These are phyloP conservation scores for Poecile montanus DNA, from an alignment of 2,797 vertebrate species.

Conservation along the genomic window DNA sequence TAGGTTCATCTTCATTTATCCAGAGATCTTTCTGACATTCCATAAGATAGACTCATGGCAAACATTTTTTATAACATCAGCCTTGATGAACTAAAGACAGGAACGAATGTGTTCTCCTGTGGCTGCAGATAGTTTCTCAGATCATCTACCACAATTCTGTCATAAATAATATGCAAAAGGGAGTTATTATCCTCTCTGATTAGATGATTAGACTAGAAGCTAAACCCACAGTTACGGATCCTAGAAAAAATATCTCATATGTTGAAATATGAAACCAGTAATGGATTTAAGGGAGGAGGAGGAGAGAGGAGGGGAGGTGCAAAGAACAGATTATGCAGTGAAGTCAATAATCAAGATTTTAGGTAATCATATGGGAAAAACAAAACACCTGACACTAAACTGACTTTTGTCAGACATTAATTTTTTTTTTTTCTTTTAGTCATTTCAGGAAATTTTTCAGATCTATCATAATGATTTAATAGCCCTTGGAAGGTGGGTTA, in stretches of 20 bases:
- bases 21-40: neutral
- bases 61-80: neutral
- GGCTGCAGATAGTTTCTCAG: neutral
- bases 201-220: neutral
- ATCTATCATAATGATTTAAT: neutral
- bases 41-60: neutral
- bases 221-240: neutral
- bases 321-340: neutral
- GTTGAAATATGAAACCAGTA: neutral
- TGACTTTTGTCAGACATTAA: neutral
- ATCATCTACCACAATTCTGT: neutral
- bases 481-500: neutral
- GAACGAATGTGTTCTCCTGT: fast-evolving
- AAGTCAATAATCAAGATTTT: neutral
- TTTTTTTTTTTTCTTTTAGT: neutral
- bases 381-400: neutral
- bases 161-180: neutral
- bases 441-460: neutral
- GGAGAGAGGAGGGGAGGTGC: neutral
- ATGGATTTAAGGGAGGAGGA: neutral
- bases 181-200: neutral
- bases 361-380: neutral
- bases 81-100: neutral
- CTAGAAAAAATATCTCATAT: neutral
- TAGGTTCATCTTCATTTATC: slow-evolving; percentile 12